Evolutionary conservation across 2,888 invertebrate species (phyloP).

Genomic region (Limnephilus rhombicus): DNA sequence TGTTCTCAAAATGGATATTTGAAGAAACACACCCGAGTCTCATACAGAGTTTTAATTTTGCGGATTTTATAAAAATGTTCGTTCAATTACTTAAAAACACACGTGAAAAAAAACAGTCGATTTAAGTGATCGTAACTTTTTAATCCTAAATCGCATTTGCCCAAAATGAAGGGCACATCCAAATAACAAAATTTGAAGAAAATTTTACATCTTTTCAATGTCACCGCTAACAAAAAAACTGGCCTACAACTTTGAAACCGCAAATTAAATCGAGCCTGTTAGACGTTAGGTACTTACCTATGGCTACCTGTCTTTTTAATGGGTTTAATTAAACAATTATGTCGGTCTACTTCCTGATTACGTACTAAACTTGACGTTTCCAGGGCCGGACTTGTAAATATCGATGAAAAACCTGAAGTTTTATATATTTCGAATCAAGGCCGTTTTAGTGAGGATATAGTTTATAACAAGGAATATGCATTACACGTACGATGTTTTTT

Average conservation of each 20-base stretch:
- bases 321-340: not conserved
- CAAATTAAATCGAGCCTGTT: not conserved
- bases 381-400: not conserved
- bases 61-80: too few species aligned
- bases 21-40: too few species aligned
- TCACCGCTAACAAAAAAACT: not conserved
- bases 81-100: too few species aligned
- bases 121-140: not conserved
- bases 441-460: not conserved
- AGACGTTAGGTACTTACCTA: not conserved
- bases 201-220: not conserved
- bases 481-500: not conserved
- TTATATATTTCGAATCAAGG: not conserved
- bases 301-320: not conserved
- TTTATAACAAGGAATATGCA: not conserved
- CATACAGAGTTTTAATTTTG: too few species aligned
- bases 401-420: not conserved
- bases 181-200: not conserved
- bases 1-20: too few species aligned
- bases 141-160: not conserved
- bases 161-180: not conserved
- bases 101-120: too few species aligned
- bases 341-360: not conserved
- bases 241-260: not conserved
- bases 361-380: not conserved